Percentiles rank a stretch among this genome's conserved stretches.
Conservation (phyloP, 2,113 vertebrate genomes). For the Malurus alboscapulatus region DNA sequence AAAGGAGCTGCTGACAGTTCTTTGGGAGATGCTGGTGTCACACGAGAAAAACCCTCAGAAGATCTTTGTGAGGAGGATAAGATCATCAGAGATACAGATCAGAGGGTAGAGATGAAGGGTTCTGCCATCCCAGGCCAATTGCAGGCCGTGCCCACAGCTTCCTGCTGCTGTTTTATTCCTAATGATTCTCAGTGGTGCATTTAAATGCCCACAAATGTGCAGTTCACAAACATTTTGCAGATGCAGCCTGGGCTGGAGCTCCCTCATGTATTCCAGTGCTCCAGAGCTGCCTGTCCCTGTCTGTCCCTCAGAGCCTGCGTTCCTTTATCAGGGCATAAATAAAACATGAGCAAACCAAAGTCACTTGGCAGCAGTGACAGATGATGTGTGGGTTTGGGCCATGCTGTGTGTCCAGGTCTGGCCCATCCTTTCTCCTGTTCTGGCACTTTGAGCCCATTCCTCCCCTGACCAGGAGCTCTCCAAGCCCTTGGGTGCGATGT, state of each 20-base stretch:
- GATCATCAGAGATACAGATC: not conserved
- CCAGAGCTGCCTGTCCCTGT: accelerated
- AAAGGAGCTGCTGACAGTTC: not conserved
- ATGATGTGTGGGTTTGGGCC: not conserved
- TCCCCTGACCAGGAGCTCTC: not conserved
- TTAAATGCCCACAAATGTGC: not conserved
- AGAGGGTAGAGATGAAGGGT: not conserved
- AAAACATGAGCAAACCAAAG: not conserved
- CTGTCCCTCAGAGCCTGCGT: not conserved
- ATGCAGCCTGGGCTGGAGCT: not conserved
- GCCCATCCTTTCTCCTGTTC: not conserved
- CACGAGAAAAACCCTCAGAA: not conserved
- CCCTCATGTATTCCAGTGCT: not conserved
- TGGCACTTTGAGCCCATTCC: not conserved
- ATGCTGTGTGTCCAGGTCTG: not conserved
- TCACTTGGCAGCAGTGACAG: not conserved
- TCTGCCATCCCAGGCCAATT: not conserved
- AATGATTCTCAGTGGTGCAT: not conserved
- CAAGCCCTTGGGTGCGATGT: not conserved
- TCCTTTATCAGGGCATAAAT: not conserved
- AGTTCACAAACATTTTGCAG: not conserved
- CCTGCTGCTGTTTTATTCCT: not conserved
- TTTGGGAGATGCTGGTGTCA: not conserved
- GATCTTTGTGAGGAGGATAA: not conserved
- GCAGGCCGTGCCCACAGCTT: not conserved